Conservation (phyloP, 2,113 vertebrate genomes). For the Eulacestoma nigropectus region DNA sequence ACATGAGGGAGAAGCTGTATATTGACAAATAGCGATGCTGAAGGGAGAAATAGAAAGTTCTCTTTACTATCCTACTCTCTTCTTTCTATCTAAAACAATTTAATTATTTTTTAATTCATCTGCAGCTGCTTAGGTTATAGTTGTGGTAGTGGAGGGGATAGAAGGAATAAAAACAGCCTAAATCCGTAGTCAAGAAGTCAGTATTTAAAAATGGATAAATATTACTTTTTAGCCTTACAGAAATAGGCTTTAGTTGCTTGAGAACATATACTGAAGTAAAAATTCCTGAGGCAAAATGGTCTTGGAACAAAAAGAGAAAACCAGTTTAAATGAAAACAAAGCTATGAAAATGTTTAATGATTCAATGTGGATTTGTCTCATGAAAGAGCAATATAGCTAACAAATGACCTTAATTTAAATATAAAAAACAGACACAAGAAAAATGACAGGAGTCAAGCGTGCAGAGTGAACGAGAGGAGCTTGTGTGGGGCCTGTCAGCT, state of each 20-base stretch:
- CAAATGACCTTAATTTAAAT: neutral
- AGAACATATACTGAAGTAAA: neutral
- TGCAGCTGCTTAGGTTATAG: conserved; percentile 42
- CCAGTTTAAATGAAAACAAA: conserved; percentile 15
- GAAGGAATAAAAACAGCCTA: neutral
- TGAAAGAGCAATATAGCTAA: neutral
- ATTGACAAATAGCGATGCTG: neutral
- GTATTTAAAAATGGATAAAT: conserved; percentile 54
- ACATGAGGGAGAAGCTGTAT: neutral
- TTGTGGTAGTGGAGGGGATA: neutral
- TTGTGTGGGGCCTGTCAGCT: neutral
- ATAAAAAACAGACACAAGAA: neutral
- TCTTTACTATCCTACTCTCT: neutral
- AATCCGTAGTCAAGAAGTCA: conserved; percentile 3
- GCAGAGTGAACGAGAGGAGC: neutral
- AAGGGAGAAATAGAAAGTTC: conserved; percentile 20
- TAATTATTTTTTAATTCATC: conserved; percentile 61
- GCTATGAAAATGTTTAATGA: neutral
- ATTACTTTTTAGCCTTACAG: neutral
- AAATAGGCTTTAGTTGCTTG: neutral
- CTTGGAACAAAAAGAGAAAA: conserved; percentile 29
- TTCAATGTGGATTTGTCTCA: neutral
- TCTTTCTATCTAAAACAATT: neutral
- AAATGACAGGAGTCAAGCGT: neutral
- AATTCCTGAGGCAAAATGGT: conserved; percentile 17